Percentiles rank a stretch among this genome's conserved stretches.
These are phyloP conservation scores for Larimichthys crocea DNA, from an alignment of 2,113 vertebrate genomes.

Conservation along the genomic window DNA sequence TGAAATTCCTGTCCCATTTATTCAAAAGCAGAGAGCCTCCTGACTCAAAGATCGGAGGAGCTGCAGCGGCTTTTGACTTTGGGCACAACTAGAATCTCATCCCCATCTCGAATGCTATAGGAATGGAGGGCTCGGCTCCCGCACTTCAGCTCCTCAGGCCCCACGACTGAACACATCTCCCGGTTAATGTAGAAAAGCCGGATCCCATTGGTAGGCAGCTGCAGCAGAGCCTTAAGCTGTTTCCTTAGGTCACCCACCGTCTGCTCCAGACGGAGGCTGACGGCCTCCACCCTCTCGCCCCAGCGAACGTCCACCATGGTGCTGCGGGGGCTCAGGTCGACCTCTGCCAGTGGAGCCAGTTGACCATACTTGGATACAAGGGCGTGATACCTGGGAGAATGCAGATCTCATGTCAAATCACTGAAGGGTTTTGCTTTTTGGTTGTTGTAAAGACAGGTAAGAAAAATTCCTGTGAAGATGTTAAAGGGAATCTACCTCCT, in stretches of 20 bases:
- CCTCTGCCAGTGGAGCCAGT: conserved; percentile 93
- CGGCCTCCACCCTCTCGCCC: conserved; percentile 89
- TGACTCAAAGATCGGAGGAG: conserved; percentile 61
- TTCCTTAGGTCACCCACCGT: conserved; percentile 96
- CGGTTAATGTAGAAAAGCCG: conserved; percentile 93
- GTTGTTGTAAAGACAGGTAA: too few species aligned
- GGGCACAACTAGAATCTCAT: conserved; percentile 94
- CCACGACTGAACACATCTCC: conserved; percentile 86
- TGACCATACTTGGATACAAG: conserved; percentile 95
- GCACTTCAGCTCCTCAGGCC: conserved; percentile 94
- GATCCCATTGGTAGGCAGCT: conserved; percentile 90
- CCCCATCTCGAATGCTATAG: conserved; percentile 94
- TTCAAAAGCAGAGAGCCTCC: neutral
- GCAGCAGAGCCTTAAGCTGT: conserved; percentile 89
- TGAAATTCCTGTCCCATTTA: neutral
- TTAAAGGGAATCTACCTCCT: too few species aligned
- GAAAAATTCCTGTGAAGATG: too few species aligned
- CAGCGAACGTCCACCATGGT: conserved; percentile 92
- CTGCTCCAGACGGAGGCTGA: conserved; percentile 93
- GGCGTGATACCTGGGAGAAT: conserved; percentile 88
- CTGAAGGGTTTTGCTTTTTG: neutral
- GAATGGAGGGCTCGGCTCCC: conserved; percentile 92
- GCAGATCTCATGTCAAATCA: neutral
- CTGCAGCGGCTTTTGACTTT: conserved; percentile 87
- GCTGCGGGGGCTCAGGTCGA: conserved; percentile 92